Conservation (phyloP, 2,888 invertebrate species). For the Nomada ferruginata region DNA sequence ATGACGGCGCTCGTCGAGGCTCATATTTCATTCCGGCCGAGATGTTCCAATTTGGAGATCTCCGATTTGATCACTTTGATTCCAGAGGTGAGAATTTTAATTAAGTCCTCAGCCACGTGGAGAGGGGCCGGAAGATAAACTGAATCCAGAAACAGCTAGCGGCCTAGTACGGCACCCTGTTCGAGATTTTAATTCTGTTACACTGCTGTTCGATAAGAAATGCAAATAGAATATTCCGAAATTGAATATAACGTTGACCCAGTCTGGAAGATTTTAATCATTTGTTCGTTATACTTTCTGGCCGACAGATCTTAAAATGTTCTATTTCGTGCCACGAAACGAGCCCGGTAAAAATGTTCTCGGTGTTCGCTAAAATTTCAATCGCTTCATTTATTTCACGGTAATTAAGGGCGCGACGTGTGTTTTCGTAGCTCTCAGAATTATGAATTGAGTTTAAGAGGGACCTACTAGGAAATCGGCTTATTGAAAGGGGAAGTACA, state of each 20-base stretch:
- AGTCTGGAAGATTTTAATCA: background rate
- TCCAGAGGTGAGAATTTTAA: constrained; percentile 62
- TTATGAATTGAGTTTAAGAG: background rate
- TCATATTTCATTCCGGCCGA: constrained; percentile 17
- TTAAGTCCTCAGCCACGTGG: constrained; percentile 42
- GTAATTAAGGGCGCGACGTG: background rate
- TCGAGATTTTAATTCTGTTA: constrained; percentile 41
- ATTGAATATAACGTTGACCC: constrained; percentile 19
- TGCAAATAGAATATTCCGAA: constrained; percentile 26
- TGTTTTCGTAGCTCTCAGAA: background rate
- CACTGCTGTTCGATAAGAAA: background rate
- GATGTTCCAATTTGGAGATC: constrained; percentile 31
- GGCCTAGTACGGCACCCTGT: constrained; percentile 11
- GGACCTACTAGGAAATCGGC: background rate
- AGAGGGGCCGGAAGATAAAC: constrained; percentile 34
- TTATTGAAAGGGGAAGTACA: constrained; percentile 3
- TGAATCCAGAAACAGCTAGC: constrained; percentile 10
- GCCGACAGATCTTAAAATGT: background rate
- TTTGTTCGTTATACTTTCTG: constrained; percentile 35
- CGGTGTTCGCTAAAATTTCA: background rate
- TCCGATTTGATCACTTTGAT: constrained; percentile 28
- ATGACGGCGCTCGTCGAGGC: background rate
- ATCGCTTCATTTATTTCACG: background rate
- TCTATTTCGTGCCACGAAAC: background rate
- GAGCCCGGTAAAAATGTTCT: background rate